Evolutionary conservation across 2,888 invertebrate species (phyloP), one percentile per base, ranked within the genome.

Genomic region (Plebejus argus): DNA sequence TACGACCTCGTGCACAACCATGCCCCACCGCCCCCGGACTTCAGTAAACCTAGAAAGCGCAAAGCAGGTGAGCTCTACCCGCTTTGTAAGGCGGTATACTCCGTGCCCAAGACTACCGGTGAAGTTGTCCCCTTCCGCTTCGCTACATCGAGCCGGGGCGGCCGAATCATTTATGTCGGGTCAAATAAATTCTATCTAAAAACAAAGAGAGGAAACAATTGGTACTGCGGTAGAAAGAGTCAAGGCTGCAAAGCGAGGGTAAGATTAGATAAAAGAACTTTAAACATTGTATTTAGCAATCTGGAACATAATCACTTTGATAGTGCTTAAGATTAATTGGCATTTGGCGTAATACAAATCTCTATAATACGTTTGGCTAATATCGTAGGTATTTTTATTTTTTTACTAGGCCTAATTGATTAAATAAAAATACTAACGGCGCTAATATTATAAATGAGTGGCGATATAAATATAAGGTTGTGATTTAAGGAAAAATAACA

Each of bases 121-220:
- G 66, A 66, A 28, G 15, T 12, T 66, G 18, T 66, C 23, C 66
- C 66, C 6, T 66, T 28, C 28, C 28, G 12, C 3, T 33, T 53
- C 49, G 53, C 53, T 15, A 74, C 15, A 7, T 74, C 74, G 12
- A 18, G 5, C 18, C 53, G 74, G 5, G 74, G 74, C 23, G 74
- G 53, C 12, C 74, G 7, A 8, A 49, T 74, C 18, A 53, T 74
- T 28, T 74, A 28, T 53, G 7, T 53, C 2, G 45, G 28, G 18
- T 49, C 53, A 0, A 7, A 74, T 49, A 74, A 74, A 28, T 74
- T 74, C 39, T 74, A 74, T 28, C n/a, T 28, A 18, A 74, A 74
- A 53, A 74, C 49, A 6, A 74, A 74, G 53, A 28, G 4, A 0
- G 45, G 49, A 18, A 28, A 53, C 74, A 74, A 49, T 15, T 74